Evolutionary conservation across 2,888 invertebrate species (phyloP).

Genomic region (Colostygia pectinataria): DNA sequence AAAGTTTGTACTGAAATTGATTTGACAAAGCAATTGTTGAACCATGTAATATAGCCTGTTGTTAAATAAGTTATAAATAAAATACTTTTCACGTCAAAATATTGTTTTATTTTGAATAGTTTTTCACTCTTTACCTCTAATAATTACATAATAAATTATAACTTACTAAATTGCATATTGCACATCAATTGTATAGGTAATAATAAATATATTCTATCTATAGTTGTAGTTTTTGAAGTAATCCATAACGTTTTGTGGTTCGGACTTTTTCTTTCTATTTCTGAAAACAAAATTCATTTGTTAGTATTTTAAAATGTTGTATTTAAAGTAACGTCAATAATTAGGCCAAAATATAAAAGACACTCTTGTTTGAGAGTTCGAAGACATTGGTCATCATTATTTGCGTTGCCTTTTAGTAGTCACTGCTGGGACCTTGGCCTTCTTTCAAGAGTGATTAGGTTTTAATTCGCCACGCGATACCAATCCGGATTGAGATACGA

Average conservation of each 20-base stretch:
- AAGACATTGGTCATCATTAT: too few species aligned
- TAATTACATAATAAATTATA: background rate
- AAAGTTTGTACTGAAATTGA: slow-evolving; percentile 2
- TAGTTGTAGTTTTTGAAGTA: slow-evolving; percentile 23
- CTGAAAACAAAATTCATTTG: slow-evolving; percentile 20
- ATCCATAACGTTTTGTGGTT: slow-evolving; percentile 19
- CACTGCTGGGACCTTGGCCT: too few species aligned
- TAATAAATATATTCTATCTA: slow-evolving; percentile 4
- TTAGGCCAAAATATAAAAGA: too few species aligned
- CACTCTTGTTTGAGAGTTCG: too few species aligned
- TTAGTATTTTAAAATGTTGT: too few species aligned
- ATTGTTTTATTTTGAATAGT: slow-evolving; percentile 8
- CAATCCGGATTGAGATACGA: too few species aligned
- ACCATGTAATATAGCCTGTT: slow-evolving; percentile 14
- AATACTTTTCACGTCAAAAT: slow-evolving; percentile 13
- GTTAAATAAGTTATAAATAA: slow-evolving; percentile 25
- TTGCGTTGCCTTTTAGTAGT: too few species aligned
- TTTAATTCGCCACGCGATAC: too few species aligned
- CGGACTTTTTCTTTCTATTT: slow-evolving; percentile 24
- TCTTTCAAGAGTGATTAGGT: too few species aligned
- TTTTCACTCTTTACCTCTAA: too few species aligned
- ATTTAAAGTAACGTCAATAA: too few species aligned
- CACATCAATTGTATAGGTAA: background rate
- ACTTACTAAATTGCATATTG: background rate
- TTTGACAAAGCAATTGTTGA: too few species aligned